These are phyloP conservation scores for Aepyceros melampus DNA, from an alignment of 2,113 vertebrate genomes.

Conservation along the genomic window DNA sequence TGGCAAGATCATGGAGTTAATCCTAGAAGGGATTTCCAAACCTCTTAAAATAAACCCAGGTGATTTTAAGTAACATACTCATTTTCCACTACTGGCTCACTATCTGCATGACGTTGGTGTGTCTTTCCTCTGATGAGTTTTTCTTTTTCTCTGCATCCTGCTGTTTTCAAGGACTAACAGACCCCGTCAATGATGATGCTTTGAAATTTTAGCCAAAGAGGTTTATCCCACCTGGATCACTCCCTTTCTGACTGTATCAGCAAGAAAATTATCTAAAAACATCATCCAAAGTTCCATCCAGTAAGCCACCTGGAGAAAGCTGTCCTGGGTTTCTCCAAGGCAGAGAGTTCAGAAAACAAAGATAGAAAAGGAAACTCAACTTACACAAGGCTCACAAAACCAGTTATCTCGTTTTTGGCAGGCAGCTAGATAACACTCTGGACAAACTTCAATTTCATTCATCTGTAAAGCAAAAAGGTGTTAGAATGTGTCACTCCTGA, in stretches of 20 bases:
- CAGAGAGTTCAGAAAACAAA: neutral
- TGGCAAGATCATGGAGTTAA: neutral
- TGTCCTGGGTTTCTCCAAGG: neutral
- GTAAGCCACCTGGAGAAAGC: neutral
- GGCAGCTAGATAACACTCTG: slow-evolving; percentile 97
- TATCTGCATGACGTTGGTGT: fast-evolving
- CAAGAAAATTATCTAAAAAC: neutral
- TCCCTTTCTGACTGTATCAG: neutral
- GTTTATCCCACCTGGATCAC: neutral
- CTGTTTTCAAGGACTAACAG: neutral
- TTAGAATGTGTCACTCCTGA: neutral
- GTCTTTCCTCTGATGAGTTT: neutral
- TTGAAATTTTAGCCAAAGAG: no score
- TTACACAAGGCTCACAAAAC: slow-evolving; percentile 99
- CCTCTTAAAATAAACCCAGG: neutral
- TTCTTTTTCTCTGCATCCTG: neutral
- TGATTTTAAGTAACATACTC: neutral
- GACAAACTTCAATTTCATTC: slow-evolving; percentile 99
- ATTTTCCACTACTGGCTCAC: no score
- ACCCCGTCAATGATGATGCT: neutral
- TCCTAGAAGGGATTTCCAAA: neutral
- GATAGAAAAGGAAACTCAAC: slow-evolving; percentile 61
- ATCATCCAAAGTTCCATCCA: neutral
- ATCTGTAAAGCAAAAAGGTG: slow-evolving; percentile 85
- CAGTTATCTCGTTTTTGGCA: slow-evolving; percentile 99